A percentile compares a stretch with the other conserved stretches of the same genome.
Evolutionary conservation across 2,113 vertebrate genomes (phyloP).

Genomic region (Chaenocephalus aceratus): DNA sequence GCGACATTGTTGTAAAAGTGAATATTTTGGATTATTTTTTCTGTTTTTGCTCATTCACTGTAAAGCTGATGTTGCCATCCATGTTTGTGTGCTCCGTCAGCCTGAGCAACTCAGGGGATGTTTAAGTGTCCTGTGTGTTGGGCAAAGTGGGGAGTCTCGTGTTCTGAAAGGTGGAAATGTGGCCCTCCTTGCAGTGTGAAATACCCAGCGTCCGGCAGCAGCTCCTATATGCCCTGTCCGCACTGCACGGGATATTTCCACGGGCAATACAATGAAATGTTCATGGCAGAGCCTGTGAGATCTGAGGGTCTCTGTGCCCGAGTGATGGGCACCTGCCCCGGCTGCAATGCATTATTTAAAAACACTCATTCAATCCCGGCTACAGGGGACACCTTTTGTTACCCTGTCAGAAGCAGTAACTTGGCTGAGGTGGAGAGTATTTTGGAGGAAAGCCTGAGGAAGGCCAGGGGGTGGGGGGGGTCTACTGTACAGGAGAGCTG

Average conservation of each 20-base stretch:
- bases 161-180: slow-evolving; percentile 41
- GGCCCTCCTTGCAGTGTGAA: not conserved
- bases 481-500: slow-evolving; percentile 39
- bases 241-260: slow-evolving; percentile 62
- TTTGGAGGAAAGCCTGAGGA: slow-evolving; percentile 43
- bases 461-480: slow-evolving; percentile 26
- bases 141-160: slow-evolving; percentile 18
- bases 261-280: slow-evolving; percentile 77
- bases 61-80: not conserved
- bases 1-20: no score
- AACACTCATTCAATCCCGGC: slow-evolving; percentile 78
- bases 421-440: slow-evolving; percentile 53
- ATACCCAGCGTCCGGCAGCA: slow-evolving; percentile 29
- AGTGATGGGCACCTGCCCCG: slow-evolving; percentile 74
- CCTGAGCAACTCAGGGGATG: not conserved
- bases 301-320: slow-evolving; percentile 75
- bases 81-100: not conserved
- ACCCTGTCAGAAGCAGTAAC: slow-evolving; percentile 75
- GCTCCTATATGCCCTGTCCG: slow-evolving; percentile 36
- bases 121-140: slow-evolving; percentile 1
- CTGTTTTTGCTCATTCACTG: not conserved
- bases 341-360: slow-evolving; percentile 80
- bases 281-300: slow-evolving; percentile 73
- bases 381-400: slow-evolving; percentile 80
- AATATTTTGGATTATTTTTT: not conserved